Percentiles rank a stretch among this genome's conserved stretches.
phyloP scores from a whole-genome alignment of 2,888 invertebrate species.

The Argynnis bischoffii region DNA sequence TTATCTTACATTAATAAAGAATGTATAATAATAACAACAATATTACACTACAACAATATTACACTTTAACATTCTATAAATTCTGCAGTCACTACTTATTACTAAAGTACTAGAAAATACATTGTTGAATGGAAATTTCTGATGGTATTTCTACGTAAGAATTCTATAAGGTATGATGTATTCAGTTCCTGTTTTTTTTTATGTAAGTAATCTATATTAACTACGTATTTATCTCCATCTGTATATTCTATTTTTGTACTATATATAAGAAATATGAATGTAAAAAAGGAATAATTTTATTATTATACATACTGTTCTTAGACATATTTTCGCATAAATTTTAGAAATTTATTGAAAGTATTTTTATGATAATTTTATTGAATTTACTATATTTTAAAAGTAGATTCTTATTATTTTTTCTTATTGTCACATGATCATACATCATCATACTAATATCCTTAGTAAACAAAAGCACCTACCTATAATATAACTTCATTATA shows the following conservation, averaged over 20 bases:
- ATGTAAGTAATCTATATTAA: background rate
- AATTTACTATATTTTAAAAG: too few species aligned
- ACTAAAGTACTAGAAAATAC: background rate
- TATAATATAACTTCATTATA: too few species aligned
- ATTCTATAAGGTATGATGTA: conserved; percentile 13
- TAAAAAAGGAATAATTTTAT: too few species aligned
- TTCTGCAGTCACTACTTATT: background rate
- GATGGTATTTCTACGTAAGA: conserved; percentile 16
- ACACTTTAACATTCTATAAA: background rate
- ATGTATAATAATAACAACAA: background rate
- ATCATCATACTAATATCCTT: too few species aligned
- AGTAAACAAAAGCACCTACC: too few species aligned
- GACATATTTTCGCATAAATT: too few species aligned
- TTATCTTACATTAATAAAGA: conserved; percentile 5
- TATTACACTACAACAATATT: background rate
- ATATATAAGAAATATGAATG: too few species aligned
- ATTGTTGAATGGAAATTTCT: conserved; percentile 18
- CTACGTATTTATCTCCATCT: conserved; percentile 11
- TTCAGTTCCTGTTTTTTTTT: conserved; percentile 8
- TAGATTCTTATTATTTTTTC: too few species aligned
- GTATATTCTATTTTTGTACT: background rate
- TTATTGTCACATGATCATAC: too few species aligned
- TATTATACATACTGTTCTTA: too few species aligned
- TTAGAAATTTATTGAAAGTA: too few species aligned
- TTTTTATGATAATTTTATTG: too few species aligned